phyloP scores from a whole-genome alignment of 2,888 invertebrate genomes.

The Oxyscelio sp. region DNA sequence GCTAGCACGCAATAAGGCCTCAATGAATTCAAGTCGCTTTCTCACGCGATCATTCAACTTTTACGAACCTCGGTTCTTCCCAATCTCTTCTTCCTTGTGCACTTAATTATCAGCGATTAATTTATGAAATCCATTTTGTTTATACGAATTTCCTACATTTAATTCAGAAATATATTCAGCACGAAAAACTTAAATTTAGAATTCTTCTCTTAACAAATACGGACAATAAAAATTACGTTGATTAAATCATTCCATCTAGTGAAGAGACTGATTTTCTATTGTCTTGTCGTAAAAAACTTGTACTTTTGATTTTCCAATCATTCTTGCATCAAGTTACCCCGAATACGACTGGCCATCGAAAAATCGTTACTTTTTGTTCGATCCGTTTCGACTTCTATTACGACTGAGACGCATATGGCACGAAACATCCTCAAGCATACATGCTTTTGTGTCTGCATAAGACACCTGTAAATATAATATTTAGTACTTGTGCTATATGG shows the following conservation, averaged over 20 bases:
- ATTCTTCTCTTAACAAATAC: constrained; percentile 16
- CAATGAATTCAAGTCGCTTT: constrained; percentile 15
- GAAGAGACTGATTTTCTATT: constrained; percentile 65
- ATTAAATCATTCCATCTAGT: constrained; percentile 44
- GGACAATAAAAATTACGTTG: constrained; percentile 55
- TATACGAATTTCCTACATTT: neutral
- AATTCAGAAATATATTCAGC: neutral
- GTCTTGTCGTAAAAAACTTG: neutral
- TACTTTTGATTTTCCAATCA: constrained; percentile 23
- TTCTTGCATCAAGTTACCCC: constrained; percentile 42
- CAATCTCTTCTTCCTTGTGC: neutral
- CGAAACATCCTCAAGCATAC: constrained; percentile 45
- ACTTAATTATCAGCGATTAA: neutral
- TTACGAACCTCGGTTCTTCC: constrained; percentile 22
- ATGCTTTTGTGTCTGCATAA: constrained; percentile 8
- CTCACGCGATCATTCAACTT: neutral
- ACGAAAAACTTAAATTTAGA: constrained; percentile 29
- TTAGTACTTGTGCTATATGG: constrained; percentile 64
- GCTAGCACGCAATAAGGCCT: constrained; percentile 3
- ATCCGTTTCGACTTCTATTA: constrained; percentile 41
- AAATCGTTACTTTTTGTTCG: constrained; percentile 33
- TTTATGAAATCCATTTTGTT: neutral
- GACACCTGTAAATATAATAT: constrained; percentile 48
- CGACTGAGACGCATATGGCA: constrained; percentile 61
- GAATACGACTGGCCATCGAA: constrained; percentile 1